Conservation (phyloP, 1,140 invertebrate species). For the Bemisia tabaci region DNA sequence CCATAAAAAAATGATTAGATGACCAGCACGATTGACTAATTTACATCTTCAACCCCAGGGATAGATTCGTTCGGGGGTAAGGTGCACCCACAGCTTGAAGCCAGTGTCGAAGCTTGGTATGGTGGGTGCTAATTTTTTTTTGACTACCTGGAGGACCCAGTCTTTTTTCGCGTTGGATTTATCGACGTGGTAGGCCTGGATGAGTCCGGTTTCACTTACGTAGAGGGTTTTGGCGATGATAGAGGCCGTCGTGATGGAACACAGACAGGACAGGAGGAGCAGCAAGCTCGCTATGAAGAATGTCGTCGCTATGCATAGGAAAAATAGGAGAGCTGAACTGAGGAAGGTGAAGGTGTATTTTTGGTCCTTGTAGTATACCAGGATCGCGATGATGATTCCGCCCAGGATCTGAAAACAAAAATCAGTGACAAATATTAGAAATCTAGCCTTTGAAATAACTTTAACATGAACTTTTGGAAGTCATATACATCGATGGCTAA, state of each 20-base stretch:
- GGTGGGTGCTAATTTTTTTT: neutral
- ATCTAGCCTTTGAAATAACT: too few species aligned
- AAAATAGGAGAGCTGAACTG: slow-evolving; percentile 47
- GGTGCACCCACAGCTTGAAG: too few species aligned
- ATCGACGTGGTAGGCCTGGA: neutral
- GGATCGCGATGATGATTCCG: slow-evolving; percentile 49
- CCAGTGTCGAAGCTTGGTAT: too few species aligned
- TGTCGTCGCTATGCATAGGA: slow-evolving; percentile 49
- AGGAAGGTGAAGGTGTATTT: slow-evolving; percentile 22
- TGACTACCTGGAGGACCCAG: neutral
- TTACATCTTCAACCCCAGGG: too few species aligned
- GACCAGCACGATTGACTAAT: too few species aligned
- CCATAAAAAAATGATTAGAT: too few species aligned
- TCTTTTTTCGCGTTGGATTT: neutral
- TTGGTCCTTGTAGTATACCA: slow-evolving; percentile 41
- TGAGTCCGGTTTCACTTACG: slow-evolving; percentile 43
- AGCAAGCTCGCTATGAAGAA: slow-evolving; percentile 64
- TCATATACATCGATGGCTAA: too few species aligned
- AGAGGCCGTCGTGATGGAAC: slow-evolving; percentile 58
- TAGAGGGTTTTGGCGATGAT: slow-evolving; percentile 71
- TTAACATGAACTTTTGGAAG: too few species aligned
- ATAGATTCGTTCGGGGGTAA: too few species aligned
- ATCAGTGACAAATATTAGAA: too few species aligned
- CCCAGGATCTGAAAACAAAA: slow-evolving; percentile 50
- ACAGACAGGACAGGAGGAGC: slow-evolving; percentile 51